phyloP scores from a whole-genome alignment of 2,797 vertebrate species.

The Coregonus ussuriensis region DNA sequence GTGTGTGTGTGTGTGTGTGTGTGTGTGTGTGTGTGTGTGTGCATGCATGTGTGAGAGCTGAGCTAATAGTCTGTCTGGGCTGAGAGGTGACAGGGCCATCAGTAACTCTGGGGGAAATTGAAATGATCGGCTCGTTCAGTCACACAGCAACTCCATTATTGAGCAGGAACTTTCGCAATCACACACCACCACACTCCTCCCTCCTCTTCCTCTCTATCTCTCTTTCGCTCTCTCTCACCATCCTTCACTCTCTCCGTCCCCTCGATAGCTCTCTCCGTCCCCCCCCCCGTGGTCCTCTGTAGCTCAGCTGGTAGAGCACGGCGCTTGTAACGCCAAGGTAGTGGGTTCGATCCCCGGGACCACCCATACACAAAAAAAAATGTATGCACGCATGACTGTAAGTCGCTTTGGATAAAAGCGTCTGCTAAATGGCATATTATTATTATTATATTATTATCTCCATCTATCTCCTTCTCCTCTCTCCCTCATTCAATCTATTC shows the following conservation, averaged over 20 bases:
- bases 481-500: not conserved
- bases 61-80: constrained; percentile 43
- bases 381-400: no score
- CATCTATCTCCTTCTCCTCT: not conserved
- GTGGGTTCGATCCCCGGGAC: no score
- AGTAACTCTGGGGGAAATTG: constrained; percentile 53
- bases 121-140: constrained; percentile 58
- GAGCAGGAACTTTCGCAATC: not conserved
- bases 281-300: no score
- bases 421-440: no score
- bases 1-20: constrained; percentile 14
- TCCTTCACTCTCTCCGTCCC: not conserved
- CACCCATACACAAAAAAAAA: no score
- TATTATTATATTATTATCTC: no score
- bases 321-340: no score
- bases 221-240: constrained; percentile 15
- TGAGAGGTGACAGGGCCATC: constrained; percentile 46
- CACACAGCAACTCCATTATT: constrained; percentile 54
- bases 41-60: constrained; percentile 12
- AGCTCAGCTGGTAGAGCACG: no score
- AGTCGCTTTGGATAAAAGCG: no score
- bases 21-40: constrained; percentile 6
- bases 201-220: constrained; percentile 9
- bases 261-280: no score
- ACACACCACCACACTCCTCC: not conserved